Evolutionary conservation across 2,797 vertebrate genomes (phyloP), one percentile per base, ranked within the genome.

Genomic region (Melanotaenia maccullochi): DNA sequence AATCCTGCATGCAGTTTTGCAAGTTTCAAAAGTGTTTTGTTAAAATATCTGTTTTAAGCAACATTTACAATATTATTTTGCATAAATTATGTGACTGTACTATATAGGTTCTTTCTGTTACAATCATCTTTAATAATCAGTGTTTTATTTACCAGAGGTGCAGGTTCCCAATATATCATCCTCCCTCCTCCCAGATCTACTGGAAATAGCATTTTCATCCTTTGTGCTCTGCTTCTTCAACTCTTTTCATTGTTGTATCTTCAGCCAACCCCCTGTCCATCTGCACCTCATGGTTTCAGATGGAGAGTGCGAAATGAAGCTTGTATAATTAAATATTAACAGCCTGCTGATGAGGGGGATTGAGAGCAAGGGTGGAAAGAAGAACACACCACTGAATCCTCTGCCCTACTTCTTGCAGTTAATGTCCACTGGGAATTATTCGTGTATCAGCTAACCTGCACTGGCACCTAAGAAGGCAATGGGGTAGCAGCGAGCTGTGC

Each of bases 281-380:
- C 83, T 73, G 54, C 78, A 86, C 73, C 85, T 81, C 78, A 68
- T 52, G 71, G 83, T 75, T 89, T 84, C 78, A 84, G 78, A 80
- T 75, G 75, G 79, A 82, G 78, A 86, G 89, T 83, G 82, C 79
- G 86, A 90, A 88, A 86, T 89, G 79, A 86, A 91, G 86, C 88
- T 88, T 90, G 90, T 93, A 88, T 90, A 91, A 92, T 94, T 87
- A 93, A 94, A 93, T 94, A 93, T 94, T 92, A 93, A 94, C 87
- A 83, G 84, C 58, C 81, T 86, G 86, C 90, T 91, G 92, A 93
- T 93, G 90, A 90, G 90, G 81, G 42, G 86, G 86, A 83, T 85
- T 84, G 90, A 85, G 85, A 82, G 85, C 12, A 57, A 87, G 85
- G 84, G 74, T 77, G 85, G 81, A 83, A 78, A 75, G 87, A 84